Conservation (phyloP, 2,888 invertebrate genomes). For the Tipula vernalis region DNA sequence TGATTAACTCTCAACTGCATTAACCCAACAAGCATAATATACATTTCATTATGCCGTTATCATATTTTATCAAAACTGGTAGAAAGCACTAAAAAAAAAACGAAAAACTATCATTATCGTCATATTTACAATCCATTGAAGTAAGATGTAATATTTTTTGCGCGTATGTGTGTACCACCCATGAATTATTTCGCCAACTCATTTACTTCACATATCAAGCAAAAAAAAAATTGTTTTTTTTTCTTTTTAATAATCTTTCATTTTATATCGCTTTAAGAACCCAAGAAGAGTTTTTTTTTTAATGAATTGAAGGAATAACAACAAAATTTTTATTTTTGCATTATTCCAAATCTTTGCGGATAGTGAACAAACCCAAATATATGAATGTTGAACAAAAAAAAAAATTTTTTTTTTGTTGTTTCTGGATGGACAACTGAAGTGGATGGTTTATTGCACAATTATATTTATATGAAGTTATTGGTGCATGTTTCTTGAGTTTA, state of each 20-base stretch:
- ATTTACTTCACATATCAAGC: background rate
- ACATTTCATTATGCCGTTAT: background rate
- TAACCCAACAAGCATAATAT: background rate
- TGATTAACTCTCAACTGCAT: too few relatives aligned
- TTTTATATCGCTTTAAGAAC: background rate
- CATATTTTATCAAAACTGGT: background rate
- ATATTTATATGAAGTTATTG: background rate
- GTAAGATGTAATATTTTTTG: background rate
- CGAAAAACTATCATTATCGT: background rate
- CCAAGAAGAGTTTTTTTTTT: background rate
- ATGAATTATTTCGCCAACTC: constrained; percentile 11
- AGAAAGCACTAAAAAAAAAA: too few relatives aligned
- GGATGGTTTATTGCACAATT: background rate
- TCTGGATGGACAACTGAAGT: background rate
- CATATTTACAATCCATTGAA: background rate
- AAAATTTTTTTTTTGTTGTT: background rate
- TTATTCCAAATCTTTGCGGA: background rate
- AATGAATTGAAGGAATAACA: background rate
- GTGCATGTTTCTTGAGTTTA: background rate
- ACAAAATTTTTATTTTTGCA: background rate
- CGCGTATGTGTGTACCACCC: background rate
- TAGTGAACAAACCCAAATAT: background rate
- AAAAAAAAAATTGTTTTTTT: background rate
- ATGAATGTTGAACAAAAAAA: background rate
- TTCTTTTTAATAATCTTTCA: background rate